These are phyloP conservation scores for Itoplectis maculator DNA, from an alignment of 2,888 invertebrate species.

Conservation along the genomic window DNA sequence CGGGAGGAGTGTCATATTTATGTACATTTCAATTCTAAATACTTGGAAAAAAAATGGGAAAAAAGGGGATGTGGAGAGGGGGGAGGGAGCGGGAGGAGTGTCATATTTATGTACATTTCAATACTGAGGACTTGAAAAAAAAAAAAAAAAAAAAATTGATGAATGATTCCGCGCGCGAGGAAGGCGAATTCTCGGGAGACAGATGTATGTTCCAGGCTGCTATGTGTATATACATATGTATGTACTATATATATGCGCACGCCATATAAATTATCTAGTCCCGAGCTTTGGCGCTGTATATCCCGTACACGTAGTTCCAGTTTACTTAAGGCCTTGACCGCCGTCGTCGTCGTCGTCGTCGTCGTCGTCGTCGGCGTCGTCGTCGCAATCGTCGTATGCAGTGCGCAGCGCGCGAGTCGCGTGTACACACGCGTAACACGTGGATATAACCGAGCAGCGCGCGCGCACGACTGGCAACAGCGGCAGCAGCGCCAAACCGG, in stretches of 20 bases:
- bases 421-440: conserved; percentile 6
- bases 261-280: conserved; percentile 64
- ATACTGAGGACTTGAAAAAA: conserved; percentile 10
- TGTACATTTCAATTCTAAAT: no score
- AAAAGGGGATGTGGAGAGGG: no score
- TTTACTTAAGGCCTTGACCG: conserved; percentile 71
- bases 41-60: neutral
- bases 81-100: no score
- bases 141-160: conserved; percentile 55
- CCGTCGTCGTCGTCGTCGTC: conserved; percentile 37
- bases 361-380: conserved; percentile 10
- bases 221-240: conserved; percentile 74
- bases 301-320: conserved; percentile 71
- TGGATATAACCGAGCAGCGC: neutral
- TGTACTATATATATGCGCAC: conserved; percentile 73
- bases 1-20: no score
- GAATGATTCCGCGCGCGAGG: conserved; percentile 54
- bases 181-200: conserved; percentile 76
- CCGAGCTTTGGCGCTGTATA: conserved; percentile 67
- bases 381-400: no score
- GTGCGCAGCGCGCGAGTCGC: no score
- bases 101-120: no score
- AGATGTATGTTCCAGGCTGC: conserved; percentile 68
- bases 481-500: conserved; percentile 27
- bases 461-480: conserved; percentile 12